Conservation (phyloP, 2,888 invertebrate species). For the Adineta ricciae region DNA sequence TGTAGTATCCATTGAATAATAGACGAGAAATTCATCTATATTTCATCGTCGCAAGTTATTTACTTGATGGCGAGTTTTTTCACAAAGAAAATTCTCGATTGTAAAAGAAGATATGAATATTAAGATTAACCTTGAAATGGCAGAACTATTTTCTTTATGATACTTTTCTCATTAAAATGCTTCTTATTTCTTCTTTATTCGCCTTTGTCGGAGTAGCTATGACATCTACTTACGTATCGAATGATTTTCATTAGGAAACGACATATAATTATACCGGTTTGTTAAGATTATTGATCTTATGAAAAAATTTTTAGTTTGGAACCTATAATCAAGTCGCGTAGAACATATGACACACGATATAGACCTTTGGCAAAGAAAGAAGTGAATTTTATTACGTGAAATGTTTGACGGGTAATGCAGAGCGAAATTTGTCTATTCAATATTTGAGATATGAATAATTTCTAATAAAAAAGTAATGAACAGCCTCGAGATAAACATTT, state of each 20-base stretch:
- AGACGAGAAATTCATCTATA: background rate
- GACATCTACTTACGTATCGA: no score
- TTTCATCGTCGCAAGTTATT: background rate
- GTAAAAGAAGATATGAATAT: no score
- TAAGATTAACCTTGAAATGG: background rate
- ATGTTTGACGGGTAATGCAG: background rate
- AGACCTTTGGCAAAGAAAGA: no score
- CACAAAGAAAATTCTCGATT: no score
- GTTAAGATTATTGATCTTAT: background rate
- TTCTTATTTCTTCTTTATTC: no score
- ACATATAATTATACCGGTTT: background rate
- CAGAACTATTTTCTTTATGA: no score
- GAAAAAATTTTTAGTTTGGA: background rate
- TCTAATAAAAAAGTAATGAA: background rate
- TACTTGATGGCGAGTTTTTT: no score
- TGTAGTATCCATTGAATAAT: background rate
- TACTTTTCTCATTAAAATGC: no score
- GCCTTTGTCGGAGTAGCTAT: no score
- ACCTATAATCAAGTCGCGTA: background rate
- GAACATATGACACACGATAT: background rate
- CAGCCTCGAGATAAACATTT: background rate
- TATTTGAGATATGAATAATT: background rate
- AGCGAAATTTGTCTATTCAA: background rate
- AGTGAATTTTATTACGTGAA: no score
- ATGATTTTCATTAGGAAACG: background rate